Conservation (phyloP, 2,113 vertebrate species). For the Rhizomys pruinosus region DNA sequence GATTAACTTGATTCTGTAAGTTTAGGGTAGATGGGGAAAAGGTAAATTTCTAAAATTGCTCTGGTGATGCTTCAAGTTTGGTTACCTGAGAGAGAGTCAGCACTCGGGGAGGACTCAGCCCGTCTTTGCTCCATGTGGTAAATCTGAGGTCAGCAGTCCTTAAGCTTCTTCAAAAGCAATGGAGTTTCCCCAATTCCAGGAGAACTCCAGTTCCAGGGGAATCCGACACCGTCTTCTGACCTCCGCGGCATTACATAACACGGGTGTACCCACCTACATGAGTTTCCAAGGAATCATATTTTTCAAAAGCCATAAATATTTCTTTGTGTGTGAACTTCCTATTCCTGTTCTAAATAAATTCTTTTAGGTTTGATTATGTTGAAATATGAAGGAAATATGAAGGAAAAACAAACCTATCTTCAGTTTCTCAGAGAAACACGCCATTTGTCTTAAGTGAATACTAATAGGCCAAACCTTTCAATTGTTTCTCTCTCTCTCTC, state of each 20-base stretch:
- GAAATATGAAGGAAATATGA: conserved; percentile 30
- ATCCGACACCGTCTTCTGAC: too few relatives aligned
- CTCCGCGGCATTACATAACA: too few relatives aligned
- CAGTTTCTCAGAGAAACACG: neutral
- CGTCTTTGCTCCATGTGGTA: neutral
- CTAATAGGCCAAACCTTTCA: neutral
- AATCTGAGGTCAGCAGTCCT: conserved; percentile 13
- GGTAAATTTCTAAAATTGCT: neutral
- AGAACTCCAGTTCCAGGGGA: too few relatives aligned
- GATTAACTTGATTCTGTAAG: neutral
- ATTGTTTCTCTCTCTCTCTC: too few relatives aligned
- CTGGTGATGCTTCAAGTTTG: neutral
- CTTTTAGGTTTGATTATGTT: conserved; percentile 49
- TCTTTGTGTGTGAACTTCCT: neutral
- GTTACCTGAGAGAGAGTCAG: neutral
- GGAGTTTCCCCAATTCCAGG: too few relatives aligned
- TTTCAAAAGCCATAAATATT: neutral
- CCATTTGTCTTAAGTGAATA: neutral
- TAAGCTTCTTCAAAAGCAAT: conserved; percentile 5
- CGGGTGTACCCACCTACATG: too few relatives aligned
- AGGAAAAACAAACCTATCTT: conserved; percentile 26
- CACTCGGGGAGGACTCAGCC: neutral
- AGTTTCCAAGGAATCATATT: conserved; percentile 2
- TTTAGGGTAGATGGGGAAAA: neutral
- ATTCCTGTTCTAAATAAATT: neutral